phyloP scores from a whole-genome alignment of 2,797 vertebrate genomes.

The Sebastes oblongus region DNA sequence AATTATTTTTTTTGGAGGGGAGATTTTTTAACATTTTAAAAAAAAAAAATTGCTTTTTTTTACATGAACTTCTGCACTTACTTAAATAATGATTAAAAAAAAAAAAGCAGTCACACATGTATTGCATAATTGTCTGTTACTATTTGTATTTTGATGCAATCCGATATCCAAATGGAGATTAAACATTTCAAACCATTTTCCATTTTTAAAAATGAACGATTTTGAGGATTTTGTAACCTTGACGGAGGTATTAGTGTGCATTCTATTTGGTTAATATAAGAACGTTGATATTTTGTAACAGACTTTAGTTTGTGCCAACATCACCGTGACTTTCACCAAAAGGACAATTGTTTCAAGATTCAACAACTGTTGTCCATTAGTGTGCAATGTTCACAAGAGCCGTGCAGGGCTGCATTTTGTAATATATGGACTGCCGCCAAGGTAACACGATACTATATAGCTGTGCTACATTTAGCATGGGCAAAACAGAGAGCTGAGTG shows the following conservation, averaged over 20 bases:
- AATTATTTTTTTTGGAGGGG: background rate
- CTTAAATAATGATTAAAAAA: background rate
- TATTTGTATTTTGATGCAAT: background rate
- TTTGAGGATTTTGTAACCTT: background rate
- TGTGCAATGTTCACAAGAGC: background rate
- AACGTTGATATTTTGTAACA: background rate
- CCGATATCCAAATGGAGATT: background rate
- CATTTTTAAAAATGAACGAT: background rate
- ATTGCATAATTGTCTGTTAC: background rate
- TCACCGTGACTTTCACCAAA: background rate
- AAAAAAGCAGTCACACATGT: too few species aligned
- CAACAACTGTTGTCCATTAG: conserved; percentile 55
- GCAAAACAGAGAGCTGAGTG: conserved; percentile 35
- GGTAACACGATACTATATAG: conserved; percentile 47
- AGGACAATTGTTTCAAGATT: conserved; percentile 24
- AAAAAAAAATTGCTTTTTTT: background rate
- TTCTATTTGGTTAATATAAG: background rate
- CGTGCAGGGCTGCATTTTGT: conserved; percentile 18
- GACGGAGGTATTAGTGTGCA: background rate
- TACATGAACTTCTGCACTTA: background rate
- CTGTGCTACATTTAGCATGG: conserved; percentile 48
- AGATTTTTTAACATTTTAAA: background rate
- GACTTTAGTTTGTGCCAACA: too few species aligned
- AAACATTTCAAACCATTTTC: background rate
- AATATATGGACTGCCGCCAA: conserved; percentile 18